Conservation (phyloP, 2,797 vertebrate species). For the Artibeus lituratus region DNA sequence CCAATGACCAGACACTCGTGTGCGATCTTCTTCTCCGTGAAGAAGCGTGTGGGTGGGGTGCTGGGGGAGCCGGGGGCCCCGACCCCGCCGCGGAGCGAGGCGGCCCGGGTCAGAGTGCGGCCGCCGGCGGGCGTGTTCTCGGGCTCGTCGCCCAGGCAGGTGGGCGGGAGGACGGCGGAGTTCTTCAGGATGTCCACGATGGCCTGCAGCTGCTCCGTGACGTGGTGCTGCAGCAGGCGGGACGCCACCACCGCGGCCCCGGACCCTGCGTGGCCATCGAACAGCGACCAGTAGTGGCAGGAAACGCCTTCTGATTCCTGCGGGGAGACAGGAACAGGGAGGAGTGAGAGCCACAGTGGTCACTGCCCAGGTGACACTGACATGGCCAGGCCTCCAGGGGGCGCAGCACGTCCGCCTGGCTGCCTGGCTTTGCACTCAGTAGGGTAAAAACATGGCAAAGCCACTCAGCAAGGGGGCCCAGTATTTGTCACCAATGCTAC, state of each 20-base stretch:
- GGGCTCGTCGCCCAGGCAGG: conserved; percentile 93
- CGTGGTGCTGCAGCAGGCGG: conserved; percentile 92
- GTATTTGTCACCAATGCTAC: accelerated
- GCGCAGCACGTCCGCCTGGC: accelerated
- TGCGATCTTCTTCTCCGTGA: conserved; percentile 95
- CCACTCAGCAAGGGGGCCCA: too few relatives aligned
- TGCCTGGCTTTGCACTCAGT: too few relatives aligned
- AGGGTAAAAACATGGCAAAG: accelerated
- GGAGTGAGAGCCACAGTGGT: background rate
- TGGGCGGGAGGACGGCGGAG: conserved; percentile 86
- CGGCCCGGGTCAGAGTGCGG: conserved; percentile 90
- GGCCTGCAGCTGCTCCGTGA: conserved; percentile 93
- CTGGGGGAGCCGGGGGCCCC: conserved; percentile 92
- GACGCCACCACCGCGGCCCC: conserved; percentile 94
- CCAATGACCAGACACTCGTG: conserved; percentile 95
- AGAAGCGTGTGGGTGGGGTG: conserved; percentile 92
- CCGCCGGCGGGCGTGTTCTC: conserved; percentile 82
- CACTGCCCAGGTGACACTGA: background rate
- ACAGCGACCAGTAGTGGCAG: conserved; percentile 96
- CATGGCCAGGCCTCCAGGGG: accelerated
- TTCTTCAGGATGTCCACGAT: conserved; percentile 92
- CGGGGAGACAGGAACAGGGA: conserved; percentile 52
- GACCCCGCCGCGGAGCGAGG: conserved; percentile 90
- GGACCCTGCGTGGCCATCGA: conserved; percentile 95
- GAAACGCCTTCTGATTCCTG: conserved; percentile 88